A percentile compares a stretch with the other conserved stretches of the same genome.
phyloP scores from a whole-genome alignment of 1,140 invertebrate genomes.

The roundworm (Caenorhabditis elegans) region DNA sequence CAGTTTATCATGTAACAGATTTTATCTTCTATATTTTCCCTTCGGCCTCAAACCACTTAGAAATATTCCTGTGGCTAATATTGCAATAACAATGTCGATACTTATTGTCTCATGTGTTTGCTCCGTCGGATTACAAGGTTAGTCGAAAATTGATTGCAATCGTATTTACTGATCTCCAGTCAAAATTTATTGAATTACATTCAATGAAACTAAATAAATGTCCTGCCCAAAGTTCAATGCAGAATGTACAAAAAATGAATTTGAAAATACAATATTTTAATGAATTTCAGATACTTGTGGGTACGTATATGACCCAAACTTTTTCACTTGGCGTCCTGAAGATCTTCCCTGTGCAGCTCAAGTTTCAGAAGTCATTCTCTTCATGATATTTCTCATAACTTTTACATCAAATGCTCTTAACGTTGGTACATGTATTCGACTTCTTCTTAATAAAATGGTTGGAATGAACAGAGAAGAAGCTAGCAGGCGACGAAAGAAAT shows the following conservation, averaged over 20 bases:
- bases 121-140: not conserved
- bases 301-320: not conserved
- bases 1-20: not conserved
- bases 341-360: not conserved
- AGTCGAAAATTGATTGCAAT: not conserved
- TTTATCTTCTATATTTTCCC: slow-evolving; percentile 2
- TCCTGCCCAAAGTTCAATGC: too few relatives aligned
- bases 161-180: too few relatives aligned
- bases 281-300: not conserved
- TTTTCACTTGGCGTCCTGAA: not conserved
- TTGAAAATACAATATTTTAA: too few relatives aligned
- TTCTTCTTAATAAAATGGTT: not conserved
- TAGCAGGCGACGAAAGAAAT: not conserved
- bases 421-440: not conserved
- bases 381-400: not conserved
- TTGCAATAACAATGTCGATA: not conserved
- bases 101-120: not conserved
- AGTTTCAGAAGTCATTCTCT: not conserved
- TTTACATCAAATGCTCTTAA: not conserved
- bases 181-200: not conserved
- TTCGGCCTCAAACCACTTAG: not conserved
- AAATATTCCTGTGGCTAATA: not conserved
- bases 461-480: not conserved
- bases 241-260: too few relatives aligned
- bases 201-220: not conserved